Percentiles rank a stretch among this genome's conserved stretches.
Evolutionary conservation across 2,113 vertebrate genomes (phyloP).

Genomic region (Kryptolebias marmoratus): DNA sequence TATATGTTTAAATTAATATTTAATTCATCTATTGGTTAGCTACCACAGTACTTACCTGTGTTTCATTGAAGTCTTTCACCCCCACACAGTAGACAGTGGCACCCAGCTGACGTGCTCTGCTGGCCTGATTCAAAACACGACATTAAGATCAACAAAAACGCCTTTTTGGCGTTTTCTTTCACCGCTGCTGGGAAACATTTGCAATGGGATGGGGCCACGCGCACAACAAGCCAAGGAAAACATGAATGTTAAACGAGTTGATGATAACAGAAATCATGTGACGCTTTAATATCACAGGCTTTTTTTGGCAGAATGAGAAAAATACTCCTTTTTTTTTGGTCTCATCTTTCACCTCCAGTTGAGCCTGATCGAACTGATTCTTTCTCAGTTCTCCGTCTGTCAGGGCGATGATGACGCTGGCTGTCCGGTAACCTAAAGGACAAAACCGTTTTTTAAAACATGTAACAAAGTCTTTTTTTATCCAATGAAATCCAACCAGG

Average conservation of each 20-base stretch:
- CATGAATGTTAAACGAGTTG: not conserved
- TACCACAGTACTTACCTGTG: conserved; percentile 84
- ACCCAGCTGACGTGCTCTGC: conserved; percentile 90
- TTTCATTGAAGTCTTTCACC: conserved; percentile 99
- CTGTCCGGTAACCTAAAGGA: conserved; percentile 88
- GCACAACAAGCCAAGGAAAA: not conserved
- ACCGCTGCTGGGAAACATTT: conserved; percentile 32
- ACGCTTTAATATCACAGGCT: no score
- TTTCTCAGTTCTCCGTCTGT: conserved; percentile 96
- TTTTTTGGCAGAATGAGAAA: no score
- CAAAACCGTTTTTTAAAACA: not conserved
- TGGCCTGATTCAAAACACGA: conserved; percentile 79
- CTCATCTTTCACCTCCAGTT: conserved; percentile 85
- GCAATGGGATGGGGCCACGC: not conserved
- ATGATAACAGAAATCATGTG: not conserved
- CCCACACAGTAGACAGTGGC: conserved; percentile 97
- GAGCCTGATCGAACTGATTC: conserved; percentile 92
- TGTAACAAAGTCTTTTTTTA: no score
- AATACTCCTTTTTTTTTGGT: not conserved
- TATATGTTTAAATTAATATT: not conserved
- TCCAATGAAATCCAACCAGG: not conserved
- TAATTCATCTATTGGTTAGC: not conserved
- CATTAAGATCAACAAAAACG: not conserved
- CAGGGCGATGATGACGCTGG: conserved; percentile 96
- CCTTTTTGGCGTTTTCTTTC: not conserved